Base-by-base conservation (phyloP, 2,888 invertebrate species). In the Lasioglossum figueresi region DNA sequence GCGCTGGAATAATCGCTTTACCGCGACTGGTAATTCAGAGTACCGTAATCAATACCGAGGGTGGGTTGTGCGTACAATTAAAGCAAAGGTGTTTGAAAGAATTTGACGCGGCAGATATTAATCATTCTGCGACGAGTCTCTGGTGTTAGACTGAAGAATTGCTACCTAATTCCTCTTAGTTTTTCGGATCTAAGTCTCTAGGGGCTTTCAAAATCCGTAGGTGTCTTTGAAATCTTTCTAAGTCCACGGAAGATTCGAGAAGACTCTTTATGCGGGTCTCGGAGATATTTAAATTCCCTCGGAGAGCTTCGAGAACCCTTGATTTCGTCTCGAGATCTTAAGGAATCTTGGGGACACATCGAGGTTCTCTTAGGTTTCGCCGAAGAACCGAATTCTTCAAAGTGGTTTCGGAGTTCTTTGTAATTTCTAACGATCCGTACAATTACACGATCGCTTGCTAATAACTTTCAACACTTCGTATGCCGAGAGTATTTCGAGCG, bases 251-350 rank as follows among this genome's bases (percentile, higher is more conserved):
- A 31, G 59, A 63, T 27, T 16, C 59, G 1, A 27, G 59, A 63
- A 27, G 59, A 16, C 27, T 27, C 27, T 59, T 59, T 63, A 31
- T 4, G 6, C 2, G 59, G 16, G 59, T 31, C 59, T 31, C 59
- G 31, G 16, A 63, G 63, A 63, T 63, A 31, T 63, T 63, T 31
- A 31, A 59, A 27, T 59, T 59, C 27, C 59, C 63, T 31, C 16
- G 63, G 63, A 31, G 31, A 6, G 16, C 31, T 31, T 63, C 31
- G 6, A 63, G 63, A 63, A 63, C 63, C 14, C 59, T 63, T 63
- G 59, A 63, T 63, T 63, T 63, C 63, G 63, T 63, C 63, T 31
- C n/a, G 31, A 27, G 63, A 59, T 59, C 59, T 59, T 59, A 14
- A 63, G 63, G 6, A 63, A 63, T 63, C 63, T 63, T 31, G 31